Base-by-base conservation (phyloP, 2,888 invertebrate genomes). In the Trissolcus japonicus region DNA sequence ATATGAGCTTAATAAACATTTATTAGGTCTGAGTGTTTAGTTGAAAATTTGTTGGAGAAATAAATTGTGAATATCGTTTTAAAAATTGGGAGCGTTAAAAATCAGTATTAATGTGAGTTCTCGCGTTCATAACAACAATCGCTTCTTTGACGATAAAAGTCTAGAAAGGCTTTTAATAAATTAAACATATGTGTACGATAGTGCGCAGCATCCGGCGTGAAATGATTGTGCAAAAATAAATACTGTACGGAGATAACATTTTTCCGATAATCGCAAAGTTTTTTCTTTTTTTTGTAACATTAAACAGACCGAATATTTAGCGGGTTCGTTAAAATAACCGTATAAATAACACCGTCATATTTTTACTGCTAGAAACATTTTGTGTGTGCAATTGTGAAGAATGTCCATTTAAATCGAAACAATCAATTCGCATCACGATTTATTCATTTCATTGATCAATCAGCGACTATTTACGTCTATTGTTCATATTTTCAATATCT, bases 361-460 rank as follows among this genome's bases (percentile, higher is more conserved):
- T 51, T 51, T 51, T 17, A 51, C 59, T 62, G 56, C 59, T 68
- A 75, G 63, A 60, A 53, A 29, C 73, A 67, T 78, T 78, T 69
- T 74, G 62, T 67, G 65, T 63, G 35, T 11, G 67, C 53, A 35
- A 59, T 51, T 61, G 67, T 69, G 65, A 69, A 78, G 71, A 69
- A 76, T 79, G 72, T 76, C 76, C 68, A 53, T 75, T 79, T 73
- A 65, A 75, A 79, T 79, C 75, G 68, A 68, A 71, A 61, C 72
- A 67, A 79, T 76, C 78, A 73, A 76, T 71, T 75, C 65, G 54
- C 61, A 76, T 79, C 72, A 65, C 75, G 75, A 78, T 78, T 78
- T 75, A 68, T 76, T 68, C 72, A 78, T 78, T 78, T 78, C 78
- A 78, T 75, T 78, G 78, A 72, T 78, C 72, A 76, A 78, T 78